Conservation (phyloP, 2,797 vertebrate species). For the Phylloscopus collybita region DNA sequence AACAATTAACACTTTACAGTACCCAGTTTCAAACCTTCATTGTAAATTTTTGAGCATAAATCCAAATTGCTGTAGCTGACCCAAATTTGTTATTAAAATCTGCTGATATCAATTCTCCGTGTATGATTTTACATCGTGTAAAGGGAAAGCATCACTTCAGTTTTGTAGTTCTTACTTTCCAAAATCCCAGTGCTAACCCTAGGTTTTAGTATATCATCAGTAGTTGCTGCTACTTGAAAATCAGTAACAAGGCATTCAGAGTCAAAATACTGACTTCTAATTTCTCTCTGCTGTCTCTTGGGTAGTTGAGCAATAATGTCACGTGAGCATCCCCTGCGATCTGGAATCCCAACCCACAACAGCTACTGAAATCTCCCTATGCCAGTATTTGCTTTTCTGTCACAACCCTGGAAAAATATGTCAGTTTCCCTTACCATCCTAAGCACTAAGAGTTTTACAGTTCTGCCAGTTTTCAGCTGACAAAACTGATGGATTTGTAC, state of each 20-base stretch:
- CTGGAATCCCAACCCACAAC: background rate
- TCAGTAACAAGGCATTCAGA: background rate
- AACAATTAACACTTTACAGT: background rate
- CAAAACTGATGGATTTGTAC: background rate
- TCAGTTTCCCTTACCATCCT: background rate
- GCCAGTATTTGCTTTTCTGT: background rate
- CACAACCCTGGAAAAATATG: background rate
- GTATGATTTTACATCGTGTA: background rate
- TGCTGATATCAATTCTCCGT: background rate
- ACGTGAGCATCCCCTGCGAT: background rate
- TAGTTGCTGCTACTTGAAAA: background rate
- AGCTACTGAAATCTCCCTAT: background rate
- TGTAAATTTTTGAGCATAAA: background rate
- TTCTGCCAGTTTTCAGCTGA: background rate
- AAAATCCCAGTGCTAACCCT: background rate
- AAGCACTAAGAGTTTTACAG: background rate
- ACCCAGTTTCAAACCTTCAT: background rate
- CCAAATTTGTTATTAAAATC: background rate
- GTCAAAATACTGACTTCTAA: background rate
- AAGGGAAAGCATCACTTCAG: background rate
- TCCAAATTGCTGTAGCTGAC: background rate
- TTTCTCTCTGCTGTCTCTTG: background rate
- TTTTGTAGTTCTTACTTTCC: background rate
- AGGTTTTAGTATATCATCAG: background rate
- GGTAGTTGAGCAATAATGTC: background rate